These are phyloP conservation scores for Pilophorus perplexus DNA, from an alignment of 2,888 invertebrate species.

Conservation along the genomic window DNA sequence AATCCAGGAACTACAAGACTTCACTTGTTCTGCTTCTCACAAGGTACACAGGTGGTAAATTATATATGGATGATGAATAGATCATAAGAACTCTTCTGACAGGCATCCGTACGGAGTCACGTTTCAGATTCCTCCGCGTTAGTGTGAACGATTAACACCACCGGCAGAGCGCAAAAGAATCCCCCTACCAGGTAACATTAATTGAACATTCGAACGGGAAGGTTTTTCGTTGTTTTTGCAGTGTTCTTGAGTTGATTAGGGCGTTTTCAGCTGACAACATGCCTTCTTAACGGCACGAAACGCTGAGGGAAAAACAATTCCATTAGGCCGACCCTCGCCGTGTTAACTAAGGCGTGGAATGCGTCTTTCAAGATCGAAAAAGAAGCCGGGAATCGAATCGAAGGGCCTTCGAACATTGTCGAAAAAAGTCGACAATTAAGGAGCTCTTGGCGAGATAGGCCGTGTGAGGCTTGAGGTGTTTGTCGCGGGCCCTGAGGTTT, in stretches of 20 bases:
- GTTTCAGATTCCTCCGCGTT: slow-evolving; percentile 5
- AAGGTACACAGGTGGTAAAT: too few species aligned
- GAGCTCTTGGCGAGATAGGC: slow-evolving; percentile 21
- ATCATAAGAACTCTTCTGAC: background rate
- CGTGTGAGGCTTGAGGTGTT: slow-evolving; percentile 26
- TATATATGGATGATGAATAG: slow-evolving; percentile 6
- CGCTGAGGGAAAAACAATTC: slow-evolving; percentile 33
- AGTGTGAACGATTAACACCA: slow-evolving; percentile 30
- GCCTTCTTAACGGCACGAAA: slow-evolving; percentile 5
- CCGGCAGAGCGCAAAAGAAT: slow-evolving; percentile 21
- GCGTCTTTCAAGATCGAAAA: slow-evolving; percentile 30
- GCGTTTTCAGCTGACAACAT: slow-evolving; percentile 15
- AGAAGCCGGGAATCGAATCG: background rate
- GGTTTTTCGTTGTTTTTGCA: background rate
- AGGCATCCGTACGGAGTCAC: background rate
- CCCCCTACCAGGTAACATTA: slow-evolving; percentile 4
- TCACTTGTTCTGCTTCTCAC: too few species aligned
- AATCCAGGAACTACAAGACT: too few species aligned
- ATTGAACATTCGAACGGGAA: slow-evolving; percentile 11
- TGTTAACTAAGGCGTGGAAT: slow-evolving; percentile 39
- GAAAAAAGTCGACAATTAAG: slow-evolving; percentile 37
- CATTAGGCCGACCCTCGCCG: slow-evolving; percentile 26
- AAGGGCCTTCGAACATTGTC: too few species aligned
- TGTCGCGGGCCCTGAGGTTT: slow-evolving; percentile 33
- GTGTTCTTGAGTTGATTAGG: background rate